phyloP scores from a whole-genome alignment of 1,140 invertebrate genomes.

The Andrena cerasifolii region DNA sequence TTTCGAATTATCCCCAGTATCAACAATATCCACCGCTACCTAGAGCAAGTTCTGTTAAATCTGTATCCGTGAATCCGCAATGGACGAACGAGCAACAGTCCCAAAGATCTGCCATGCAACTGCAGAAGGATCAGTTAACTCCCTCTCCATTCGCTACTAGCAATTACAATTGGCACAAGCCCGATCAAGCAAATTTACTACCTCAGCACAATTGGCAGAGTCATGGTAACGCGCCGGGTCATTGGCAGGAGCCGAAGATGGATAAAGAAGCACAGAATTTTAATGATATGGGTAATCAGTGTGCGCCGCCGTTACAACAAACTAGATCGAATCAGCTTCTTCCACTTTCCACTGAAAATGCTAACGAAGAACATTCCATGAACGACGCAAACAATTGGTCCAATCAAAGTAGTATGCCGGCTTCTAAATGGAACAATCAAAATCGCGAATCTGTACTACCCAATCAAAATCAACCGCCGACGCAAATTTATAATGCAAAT shows the following conservation, averaged over 20 bases:
- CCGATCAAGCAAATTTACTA: constrained; percentile 39
- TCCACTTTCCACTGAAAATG: constrained; percentile 16
- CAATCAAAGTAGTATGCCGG: background rate
- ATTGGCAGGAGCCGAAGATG: constrained; percentile 68
- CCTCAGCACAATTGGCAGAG: constrained; percentile 69
- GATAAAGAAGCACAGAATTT: constrained; percentile 56
- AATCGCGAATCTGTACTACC: constrained; percentile 23
- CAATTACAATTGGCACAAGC: constrained; percentile 73
- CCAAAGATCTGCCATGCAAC: constrained; percentile 17
- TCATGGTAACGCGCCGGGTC: constrained; percentile 56
- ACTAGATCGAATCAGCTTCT: constrained; percentile 17
- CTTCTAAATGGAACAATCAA: constrained; percentile 50
- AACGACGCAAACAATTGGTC: constrained; percentile 37
- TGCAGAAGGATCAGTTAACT: constrained; percentile 53
- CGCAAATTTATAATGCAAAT: constrained; percentile 34
- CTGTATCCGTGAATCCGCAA: constrained; percentile 56
- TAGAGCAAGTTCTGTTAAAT: constrained; percentile 59
- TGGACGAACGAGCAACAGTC: constrained; percentile 62
- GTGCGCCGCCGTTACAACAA: constrained; percentile 29
- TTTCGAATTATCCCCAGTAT: constrained; percentile 71
- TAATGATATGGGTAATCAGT: constrained; percentile 52
- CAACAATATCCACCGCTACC: constrained; percentile 67
- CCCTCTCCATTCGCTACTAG: constrained; percentile 50
- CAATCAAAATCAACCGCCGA: constrained; percentile 28
- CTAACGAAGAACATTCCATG: constrained; percentile 52